Base-by-base conservation (phyloP, 2,888 invertebrate species). In the Oxyscelio sp. region DNA sequence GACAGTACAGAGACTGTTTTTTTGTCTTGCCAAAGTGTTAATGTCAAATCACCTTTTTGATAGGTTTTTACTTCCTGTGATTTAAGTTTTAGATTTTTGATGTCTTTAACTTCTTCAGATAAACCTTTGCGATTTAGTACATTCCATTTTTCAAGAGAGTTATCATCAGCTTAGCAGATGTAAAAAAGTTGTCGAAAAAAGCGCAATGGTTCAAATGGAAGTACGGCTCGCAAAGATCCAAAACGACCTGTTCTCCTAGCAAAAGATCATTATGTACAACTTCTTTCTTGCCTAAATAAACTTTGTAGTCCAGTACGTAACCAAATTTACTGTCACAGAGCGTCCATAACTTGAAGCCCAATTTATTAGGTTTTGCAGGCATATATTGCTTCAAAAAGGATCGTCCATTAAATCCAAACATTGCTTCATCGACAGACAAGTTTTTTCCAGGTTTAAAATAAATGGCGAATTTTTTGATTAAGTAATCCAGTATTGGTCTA, bases 101-200 rank as follows among this genome's bases (percentile, higher is more conserved):
- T 6, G 19, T 56, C 13, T 31, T 68, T 68, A 3, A 70, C 2
- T 31, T 68, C 81, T 15, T 31, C 34, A 13, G 68, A 56, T 56
- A 66, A 75, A 50, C 48, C 52, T 68, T 65, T 56, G n/a, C 81
- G 66, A 24, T 68, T 74, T 38, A 63, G 40, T 81, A 81, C 11
- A 45, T 73, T 1, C 45, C 56, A 17, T 73, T 58, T 3, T 81
- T 38, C 5, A 61, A 13, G 6, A 81, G 17, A 13, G 11, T 61
- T 31, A 6, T 1, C 74, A 81, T 54, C 15, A 68, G 24, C 22
- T 68, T 43, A 24, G 56, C 11, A 34, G 52, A 54, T 19, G 80
- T 68, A 48, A 52, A 74, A 38, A 81, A 81, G 24, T 81, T 81
- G 40, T 81, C 68, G n/a, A 74, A 74, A 31, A 63, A 81, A 9